A percentile compares a stretch with the other conserved stretches of the same genome.
phyloP scores from a whole-genome alignment of 1,140 invertebrate genomes.

The Lasioglossum baleicum region DNA sequence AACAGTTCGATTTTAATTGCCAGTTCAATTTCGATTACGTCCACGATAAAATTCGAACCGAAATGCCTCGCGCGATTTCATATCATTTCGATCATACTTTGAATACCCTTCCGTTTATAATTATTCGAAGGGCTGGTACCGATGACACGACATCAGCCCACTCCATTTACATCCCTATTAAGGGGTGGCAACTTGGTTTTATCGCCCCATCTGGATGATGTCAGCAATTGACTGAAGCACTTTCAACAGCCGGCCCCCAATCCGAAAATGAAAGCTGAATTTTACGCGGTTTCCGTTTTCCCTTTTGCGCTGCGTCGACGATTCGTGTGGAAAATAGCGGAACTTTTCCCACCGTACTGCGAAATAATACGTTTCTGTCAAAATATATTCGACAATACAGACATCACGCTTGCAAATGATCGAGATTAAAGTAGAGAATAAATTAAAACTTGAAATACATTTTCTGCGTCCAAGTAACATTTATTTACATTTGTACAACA shows the following conservation, averaged over 20 bases:
- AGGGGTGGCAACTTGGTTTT: neutral
- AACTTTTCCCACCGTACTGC: too few relatives aligned
- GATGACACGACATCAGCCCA: constrained; percentile 52
- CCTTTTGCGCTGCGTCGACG: neutral
- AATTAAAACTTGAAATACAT: too few relatives aligned
- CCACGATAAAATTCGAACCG: constrained; percentile 28
- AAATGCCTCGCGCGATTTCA: constrained; percentile 14
- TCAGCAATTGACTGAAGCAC: neutral
- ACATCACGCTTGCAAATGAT: too few relatives aligned
- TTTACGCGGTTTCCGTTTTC: neutral
- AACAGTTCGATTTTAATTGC: neutral
- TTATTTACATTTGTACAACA: too few relatives aligned
- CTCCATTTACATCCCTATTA: constrained; percentile 12
- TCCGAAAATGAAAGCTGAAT: neutral
- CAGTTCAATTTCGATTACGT: constrained; percentile 23
- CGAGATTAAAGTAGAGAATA: too few relatives aligned
- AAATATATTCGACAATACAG: too few relatives aligned
- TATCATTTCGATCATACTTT: constrained; percentile 17
- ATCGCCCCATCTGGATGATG: neutral
- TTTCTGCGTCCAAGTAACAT: too few relatives aligned
- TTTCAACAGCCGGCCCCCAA: neutral
- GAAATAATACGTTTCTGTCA: too few relatives aligned
- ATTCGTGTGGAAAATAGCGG: too few relatives aligned
- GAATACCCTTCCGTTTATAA: constrained; percentile 43
- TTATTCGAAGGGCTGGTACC: constrained; percentile 44